phyloP scores from a whole-genome alignment of 2,797 vertebrate species.

The Parauchenoglanis punctatus region DNA sequence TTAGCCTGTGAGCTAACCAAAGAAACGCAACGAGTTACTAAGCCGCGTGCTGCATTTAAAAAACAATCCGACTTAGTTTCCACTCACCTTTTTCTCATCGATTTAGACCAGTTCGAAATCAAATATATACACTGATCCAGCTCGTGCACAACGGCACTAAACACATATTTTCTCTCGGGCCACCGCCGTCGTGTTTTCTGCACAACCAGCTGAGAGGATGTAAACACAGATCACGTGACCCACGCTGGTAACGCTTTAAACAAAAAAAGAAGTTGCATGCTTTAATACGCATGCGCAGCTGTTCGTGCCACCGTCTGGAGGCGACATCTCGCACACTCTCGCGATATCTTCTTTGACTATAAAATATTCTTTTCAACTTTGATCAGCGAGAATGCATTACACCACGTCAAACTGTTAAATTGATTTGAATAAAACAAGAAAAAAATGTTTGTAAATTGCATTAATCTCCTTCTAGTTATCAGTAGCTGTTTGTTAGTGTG shows the following conservation, averaged over 20 bases:
- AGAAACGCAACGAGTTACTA: neutral
- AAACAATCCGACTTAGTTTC: neutral
- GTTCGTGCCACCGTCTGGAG: neutral
- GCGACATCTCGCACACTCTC: conserved; percentile 2
- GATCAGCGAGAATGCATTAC: no score
- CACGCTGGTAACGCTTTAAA: neutral
- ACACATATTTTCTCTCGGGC: no score
- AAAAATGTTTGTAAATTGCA: neutral
- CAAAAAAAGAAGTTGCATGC: neutral
- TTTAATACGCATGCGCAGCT: neutral
- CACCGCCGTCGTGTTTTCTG: conserved; percentile 36
- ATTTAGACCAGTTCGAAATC: no score
- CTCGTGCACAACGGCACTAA: neutral
- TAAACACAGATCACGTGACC: conserved; percentile 91
- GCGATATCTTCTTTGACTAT: neutral
- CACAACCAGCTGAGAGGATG: conserved; percentile 88
- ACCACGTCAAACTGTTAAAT: neutral
- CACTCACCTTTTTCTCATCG: neutral
- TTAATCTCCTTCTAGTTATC: neutral
- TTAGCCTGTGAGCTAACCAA: neutral
- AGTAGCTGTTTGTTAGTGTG: neutral
- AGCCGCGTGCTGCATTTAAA: neutral
- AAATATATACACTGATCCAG: neutral
- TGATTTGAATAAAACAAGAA: no score
- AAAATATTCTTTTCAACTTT: no score